Conservation (phyloP, 2,113 vertebrate genomes). For the Apaloderma vittatum region DNA sequence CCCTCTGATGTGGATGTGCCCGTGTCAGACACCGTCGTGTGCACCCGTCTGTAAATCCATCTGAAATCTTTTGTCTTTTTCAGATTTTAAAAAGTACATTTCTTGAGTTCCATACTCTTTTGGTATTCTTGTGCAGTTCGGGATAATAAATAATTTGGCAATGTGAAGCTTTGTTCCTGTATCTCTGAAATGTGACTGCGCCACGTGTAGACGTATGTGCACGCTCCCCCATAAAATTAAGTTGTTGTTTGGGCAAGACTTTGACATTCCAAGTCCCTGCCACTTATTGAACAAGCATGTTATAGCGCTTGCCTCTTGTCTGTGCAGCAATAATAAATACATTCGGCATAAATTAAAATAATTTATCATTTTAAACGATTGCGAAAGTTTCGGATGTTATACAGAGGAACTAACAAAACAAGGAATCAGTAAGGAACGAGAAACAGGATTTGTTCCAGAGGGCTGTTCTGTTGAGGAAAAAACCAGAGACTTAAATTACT, state of each 20-base stretch:
- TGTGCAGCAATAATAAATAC: conserved; percentile 46
- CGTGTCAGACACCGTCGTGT: neutral
- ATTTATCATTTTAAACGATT: conserved; percentile 42
- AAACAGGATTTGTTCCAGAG: neutral
- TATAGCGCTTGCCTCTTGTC: neutral
- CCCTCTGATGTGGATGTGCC: fast-evolving
- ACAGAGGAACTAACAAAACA: neutral
- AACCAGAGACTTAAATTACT: neutral
- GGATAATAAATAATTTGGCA: neutral
- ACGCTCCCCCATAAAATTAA: neutral
- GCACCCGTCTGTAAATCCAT: neutral
- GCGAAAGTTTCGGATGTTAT: neutral
- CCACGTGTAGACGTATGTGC: neutral
- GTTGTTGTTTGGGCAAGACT: conserved; percentile 17
- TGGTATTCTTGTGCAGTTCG: neutral
- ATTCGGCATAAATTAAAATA: conserved; percentile 46
- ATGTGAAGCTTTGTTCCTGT: neutral
- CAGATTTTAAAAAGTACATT: neutral
- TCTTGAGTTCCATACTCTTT: neutral
- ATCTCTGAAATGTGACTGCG: neutral
- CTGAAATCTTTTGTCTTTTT: neutral
- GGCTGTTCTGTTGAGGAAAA: neutral
- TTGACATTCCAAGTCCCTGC: neutral
- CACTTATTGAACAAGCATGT: conserved; percentile 38
- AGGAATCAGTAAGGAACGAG: neutral